A percentile compares a stretch with the other conserved stretches of the same genome.
phyloP scores from a whole-genome alignment of 2,797 vertebrate species.

The Denticeps clupeoides region DNA sequence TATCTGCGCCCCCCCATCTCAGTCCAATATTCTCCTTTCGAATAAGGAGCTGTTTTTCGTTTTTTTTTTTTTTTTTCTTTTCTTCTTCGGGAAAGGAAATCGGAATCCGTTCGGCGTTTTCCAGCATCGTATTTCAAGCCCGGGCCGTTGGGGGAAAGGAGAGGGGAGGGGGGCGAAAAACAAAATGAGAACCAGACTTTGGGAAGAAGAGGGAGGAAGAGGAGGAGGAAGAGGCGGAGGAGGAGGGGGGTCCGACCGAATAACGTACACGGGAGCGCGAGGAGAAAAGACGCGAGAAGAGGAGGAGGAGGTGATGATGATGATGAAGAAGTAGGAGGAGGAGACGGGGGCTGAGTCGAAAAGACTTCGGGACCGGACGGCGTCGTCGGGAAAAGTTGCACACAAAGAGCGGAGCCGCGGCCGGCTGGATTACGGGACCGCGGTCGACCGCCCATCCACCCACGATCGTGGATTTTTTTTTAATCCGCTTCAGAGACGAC shows the following conservation, averaged over 20 bases:
- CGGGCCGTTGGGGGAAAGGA: conserved; percentile 25
- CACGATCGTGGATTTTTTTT: too few relatives aligned
- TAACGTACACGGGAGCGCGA: conserved; percentile 27
- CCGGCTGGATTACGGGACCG: conserved; percentile 10
- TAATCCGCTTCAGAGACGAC: too few relatives aligned
- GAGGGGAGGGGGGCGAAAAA: conserved; percentile 17
- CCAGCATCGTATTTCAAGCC: conserved; percentile 47
- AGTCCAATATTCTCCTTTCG: too few relatives aligned
- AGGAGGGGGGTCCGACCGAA: conserved; percentile 35
- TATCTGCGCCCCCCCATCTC: too few relatives aligned
- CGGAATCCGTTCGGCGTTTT: conserved; percentile 43
- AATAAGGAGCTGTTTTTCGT: background rate
- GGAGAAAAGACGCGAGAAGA: conserved; percentile 15
- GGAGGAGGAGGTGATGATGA: conserved; percentile 26
- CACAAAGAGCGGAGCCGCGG: conserved; percentile 28
- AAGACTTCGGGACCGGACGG: conserved; percentile 23
- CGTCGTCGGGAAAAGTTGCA: conserved; percentile 20
- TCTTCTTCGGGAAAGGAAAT: conserved; percentile 8
- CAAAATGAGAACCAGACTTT: conserved; percentile 57
- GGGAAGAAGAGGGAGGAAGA: conserved; percentile 24
- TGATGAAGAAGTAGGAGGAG: conserved; percentile 30
- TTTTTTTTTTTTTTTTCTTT: background rate
- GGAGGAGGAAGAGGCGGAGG: conserved; percentile 31
- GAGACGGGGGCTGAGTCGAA: conserved; percentile 18
- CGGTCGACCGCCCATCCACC: too few relatives aligned